These are phyloP conservation scores for Hyposoter didymator DNA, from an alignment of 2,888 invertebrate species.

Conservation along the genomic window DNA sequence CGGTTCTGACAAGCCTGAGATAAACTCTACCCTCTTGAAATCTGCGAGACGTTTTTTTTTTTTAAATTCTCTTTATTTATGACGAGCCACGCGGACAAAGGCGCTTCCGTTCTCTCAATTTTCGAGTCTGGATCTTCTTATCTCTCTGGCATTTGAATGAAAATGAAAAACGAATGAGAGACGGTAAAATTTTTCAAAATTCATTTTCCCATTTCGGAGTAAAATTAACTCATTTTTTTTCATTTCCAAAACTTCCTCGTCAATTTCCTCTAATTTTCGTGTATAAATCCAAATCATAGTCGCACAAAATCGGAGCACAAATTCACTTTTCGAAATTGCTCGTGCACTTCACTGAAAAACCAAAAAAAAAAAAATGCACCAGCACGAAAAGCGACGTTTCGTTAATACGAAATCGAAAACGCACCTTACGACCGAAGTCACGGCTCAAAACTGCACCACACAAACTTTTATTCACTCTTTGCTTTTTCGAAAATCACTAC, in stretches of 20 bases:
- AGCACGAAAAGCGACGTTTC: constrained; percentile 23
- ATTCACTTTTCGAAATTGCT: constrained; percentile 36
- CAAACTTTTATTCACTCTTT: constrained; percentile 2
- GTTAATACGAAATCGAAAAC: constrained; percentile 40
- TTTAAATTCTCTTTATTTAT: constrained; percentile 33
- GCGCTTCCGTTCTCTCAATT: not conserved
- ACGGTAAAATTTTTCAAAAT: constrained; percentile 5
- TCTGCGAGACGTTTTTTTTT: constrained; percentile 9
- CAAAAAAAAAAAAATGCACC: constrained; percentile 24
- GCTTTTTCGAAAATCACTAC: not conserved
- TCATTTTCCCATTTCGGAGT: not conserved
- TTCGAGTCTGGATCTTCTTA: not conserved
- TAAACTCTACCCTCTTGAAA: constrained; percentile 12
- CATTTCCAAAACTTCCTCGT: not conserved
- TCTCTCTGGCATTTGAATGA: not conserved
- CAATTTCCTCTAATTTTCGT: not conserved
- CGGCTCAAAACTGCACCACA: constrained; percentile 50
- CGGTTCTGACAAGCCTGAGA: constrained; percentile 28
- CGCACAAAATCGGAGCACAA: constrained; percentile 50
- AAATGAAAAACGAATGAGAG: constrained; percentile 7
- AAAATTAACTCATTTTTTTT: not conserved
- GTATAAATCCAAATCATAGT: constrained; percentile 66
- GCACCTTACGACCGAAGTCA: constrained; percentile 68
- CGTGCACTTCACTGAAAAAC: constrained; percentile 35
- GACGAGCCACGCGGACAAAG: constrained; percentile 25